phyloP scores from a whole-genome alignment of 2,888 invertebrate species.

The Spilosoma lubricipeda region DNA sequence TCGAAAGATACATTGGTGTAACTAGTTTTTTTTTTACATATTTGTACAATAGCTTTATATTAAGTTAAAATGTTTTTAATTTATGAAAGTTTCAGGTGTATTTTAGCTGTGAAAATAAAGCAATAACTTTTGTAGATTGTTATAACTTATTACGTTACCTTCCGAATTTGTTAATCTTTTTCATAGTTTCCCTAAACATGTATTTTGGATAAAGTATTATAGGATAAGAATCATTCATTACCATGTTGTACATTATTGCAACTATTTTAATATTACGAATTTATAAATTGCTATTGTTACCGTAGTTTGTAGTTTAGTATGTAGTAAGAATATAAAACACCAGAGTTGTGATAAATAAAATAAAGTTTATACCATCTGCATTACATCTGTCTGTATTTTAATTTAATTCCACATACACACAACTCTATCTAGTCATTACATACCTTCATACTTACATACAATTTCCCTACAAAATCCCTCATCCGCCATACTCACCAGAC shows the following conservation, averaged over 20 bases:
- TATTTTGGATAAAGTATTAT: conserved; percentile 74
- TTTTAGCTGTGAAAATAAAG: conserved; percentile 47
- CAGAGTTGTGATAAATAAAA: conserved; percentile 63
- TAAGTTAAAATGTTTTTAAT: conserved; percentile 61
- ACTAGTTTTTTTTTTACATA: conserved; percentile 67
- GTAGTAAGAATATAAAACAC: conserved; percentile 61
- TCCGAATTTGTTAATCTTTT: conserved; percentile 52
- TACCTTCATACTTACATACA: too few species aligned
- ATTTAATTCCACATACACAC: conserved; percentile 3
- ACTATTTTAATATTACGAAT: conserved; percentile 80
- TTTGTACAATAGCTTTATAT: conserved; percentile 75
- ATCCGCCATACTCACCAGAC: too few species aligned
- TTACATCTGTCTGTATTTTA: conserved; percentile 54
- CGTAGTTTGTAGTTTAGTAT: conserved; percentile 76
- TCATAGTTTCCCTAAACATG: conserved; percentile 57
- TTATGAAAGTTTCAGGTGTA: conserved; percentile 62
- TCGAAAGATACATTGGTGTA: conserved; percentile 68
- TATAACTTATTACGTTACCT: conserved; percentile 52
- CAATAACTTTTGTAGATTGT: conserved; percentile 66
- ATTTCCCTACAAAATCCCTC: too few species aligned
- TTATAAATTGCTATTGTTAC: conserved; percentile 81
- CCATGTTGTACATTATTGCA: conserved; percentile 71
- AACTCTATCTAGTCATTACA: too few species aligned
- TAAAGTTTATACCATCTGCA: conserved; percentile 53
- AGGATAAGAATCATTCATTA: conserved; percentile 70